Percentiles rank a stretch among this genome's conserved stretches.
These are phyloP conservation scores for Eudemis profundana DNA, from an alignment of 2,888 invertebrate species.

Conservation along the genomic window DNA sequence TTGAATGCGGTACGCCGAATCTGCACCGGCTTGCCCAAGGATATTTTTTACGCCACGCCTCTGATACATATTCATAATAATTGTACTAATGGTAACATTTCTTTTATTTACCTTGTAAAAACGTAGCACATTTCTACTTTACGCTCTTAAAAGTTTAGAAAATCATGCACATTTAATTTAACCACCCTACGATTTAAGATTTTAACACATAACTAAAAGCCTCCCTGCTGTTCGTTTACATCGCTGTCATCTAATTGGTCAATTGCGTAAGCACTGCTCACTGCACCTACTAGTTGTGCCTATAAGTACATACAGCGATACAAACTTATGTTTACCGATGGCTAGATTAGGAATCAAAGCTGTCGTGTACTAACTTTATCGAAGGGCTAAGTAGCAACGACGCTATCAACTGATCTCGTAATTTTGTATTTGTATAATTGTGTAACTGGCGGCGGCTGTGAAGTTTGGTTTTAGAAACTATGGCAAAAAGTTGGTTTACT, in stretches of 20 bases:
- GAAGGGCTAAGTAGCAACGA: neutral
- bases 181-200: conserved; percentile 3
- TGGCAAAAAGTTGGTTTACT: conserved; percentile 11
- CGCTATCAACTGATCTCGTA: conserved; percentile 6
- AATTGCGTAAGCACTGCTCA: conserved; percentile 1
- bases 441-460: conserved; percentile 16
- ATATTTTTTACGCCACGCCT: too few species aligned
- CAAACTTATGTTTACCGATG: conserved; percentile 14
- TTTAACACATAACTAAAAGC: conserved; percentile 32
- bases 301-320: conserved; percentile 2
- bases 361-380: neutral
- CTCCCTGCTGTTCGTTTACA: conserved; percentile 32
- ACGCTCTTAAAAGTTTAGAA: too few species aligned
- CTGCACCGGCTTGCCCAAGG: too few species aligned
- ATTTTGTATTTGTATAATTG: conserved; percentile 11
- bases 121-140: too few species aligned
- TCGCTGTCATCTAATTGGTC: conserved; percentile 27
- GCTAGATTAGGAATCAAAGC: conserved; percentile 3
- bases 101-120: too few species aligned
- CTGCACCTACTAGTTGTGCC: conserved; percentile 28
- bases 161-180: conserved; percentile 8
- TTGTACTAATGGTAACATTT: too few species aligned
- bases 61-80: too few species aligned
- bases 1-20: too few species aligned
- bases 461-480: conserved; percentile 4